Evolutionary conservation across 1,140 invertebrate species (phyloP), one percentile per base, ranked within the genome.

Genomic region (Contarinia nasturtii): DNA sequence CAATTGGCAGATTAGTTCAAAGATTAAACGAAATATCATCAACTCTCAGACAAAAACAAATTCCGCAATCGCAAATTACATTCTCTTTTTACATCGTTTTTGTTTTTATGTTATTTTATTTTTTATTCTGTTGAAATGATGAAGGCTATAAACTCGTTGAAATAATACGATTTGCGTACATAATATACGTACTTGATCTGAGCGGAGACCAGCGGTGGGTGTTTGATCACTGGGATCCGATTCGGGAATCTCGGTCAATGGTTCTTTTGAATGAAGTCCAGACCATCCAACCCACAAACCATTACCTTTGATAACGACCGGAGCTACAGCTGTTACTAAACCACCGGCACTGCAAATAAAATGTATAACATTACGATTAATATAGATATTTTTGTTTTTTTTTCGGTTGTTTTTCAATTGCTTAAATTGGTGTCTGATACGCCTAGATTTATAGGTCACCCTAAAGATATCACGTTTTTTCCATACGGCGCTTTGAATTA

Each of bases 271-370:
- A 57, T 86, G 82, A 48, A 87, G 77, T 3, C 86, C 86, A 0
- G 86, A 80, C 86, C 86, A 90, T 50, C 86, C 87, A 44, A 91
- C 83, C 87, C 86, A 91, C 18, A 86, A 70, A 20, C 86, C 86
- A 55, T 76, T 76, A 49, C 82, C 77, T 53, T 79, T 76, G 48
- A 88, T 82, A 1, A 90, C 86, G 7, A 90, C 85, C 1, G 87
- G 86, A 37, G 85, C 86, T 14, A 92, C 85, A 3, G 87, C 87
- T 4, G 86, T 92, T 12, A 91, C 87, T 47, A 91, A 66, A 49
- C 86, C 86, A 48, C 86, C 86, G 56, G 86, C 86, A 61, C 83
- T 86, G 55, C 10, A 33, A 41, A 10, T 10, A 27, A 27, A 27
- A 27, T 10, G 27, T 27, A 27, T n/a, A n/a, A n/a, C n/a, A 27